Conservation (phyloP, 2,888 invertebrate genomes). For the Acrobasis consociella region DNA sequence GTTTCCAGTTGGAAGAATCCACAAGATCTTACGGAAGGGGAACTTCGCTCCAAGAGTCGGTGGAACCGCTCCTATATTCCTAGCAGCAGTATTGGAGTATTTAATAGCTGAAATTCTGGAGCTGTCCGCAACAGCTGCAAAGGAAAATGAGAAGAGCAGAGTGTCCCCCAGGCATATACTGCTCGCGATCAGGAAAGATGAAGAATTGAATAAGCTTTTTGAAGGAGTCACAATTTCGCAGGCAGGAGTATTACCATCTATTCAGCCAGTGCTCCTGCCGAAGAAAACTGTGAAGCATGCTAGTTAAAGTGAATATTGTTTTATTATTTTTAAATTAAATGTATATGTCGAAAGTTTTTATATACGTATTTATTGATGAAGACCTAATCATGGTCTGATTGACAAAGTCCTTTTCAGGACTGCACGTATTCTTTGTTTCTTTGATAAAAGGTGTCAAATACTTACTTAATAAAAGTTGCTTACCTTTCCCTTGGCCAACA, state of each 20-base stretch:
- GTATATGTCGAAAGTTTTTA: neutral
- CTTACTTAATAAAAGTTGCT: too few species aligned
- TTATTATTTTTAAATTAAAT: neutral
- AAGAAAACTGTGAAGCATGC: conserved; percentile 54
- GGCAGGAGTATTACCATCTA: conserved; percentile 58
- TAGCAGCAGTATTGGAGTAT: conserved; percentile 84
- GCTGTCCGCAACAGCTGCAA: conserved; percentile 74
- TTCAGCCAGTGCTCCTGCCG: conserved; percentile 54
- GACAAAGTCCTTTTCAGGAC: too few species aligned
- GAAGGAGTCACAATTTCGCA: conserved; percentile 54
- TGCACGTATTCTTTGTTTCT: neutral
- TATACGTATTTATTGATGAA: neutral
- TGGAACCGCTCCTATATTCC: conserved; percentile 76
- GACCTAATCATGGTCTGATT: too few species aligned
- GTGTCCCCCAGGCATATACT: conserved; percentile 56
- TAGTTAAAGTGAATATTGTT: conserved; percentile 9
- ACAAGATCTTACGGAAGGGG: conserved; percentile 82
- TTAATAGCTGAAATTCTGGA: conserved; percentile 46
- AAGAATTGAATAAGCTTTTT: conserved; percentile 58
- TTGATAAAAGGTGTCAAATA: too few species aligned
- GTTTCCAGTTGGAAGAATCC: conserved; percentile 82
- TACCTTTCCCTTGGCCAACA: too few species aligned
- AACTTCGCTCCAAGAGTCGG: conserved; percentile 84
- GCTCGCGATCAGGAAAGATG: conserved; percentile 62
- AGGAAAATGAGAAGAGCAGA: conserved; percentile 86